Evolutionary conservation across 2,113 vertebrate genomes (phyloP).

Genomic region (Eulacestoma nigropectus): DNA sequence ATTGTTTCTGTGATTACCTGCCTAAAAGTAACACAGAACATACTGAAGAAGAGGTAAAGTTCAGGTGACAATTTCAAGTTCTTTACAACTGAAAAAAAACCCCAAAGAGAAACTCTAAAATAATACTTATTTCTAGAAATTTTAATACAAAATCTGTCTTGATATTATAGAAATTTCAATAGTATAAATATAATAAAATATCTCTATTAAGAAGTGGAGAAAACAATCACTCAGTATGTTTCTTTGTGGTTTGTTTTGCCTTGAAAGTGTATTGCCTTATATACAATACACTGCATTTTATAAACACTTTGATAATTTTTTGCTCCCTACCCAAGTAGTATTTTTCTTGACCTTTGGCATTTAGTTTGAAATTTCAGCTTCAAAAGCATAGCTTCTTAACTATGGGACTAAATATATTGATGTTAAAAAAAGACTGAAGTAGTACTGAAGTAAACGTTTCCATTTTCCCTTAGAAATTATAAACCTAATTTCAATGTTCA

Average conservation of each 20-base stretch:
- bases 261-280: not conserved
- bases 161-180: not conserved
- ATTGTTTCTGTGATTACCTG: conserved; percentile 68
- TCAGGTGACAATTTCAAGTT: conserved; percentile 33
- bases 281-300: not conserved
- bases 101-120: not conserved
- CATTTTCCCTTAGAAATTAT: not conserved
- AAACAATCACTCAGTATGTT: not conserved
- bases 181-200: rapidly evolving
- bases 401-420: not conserved
- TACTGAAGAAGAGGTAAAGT: conserved; percentile 43
- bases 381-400: not conserved
- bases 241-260: not conserved
- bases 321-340: not conserved
- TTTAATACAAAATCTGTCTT: not conserved
- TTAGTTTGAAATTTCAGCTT: not conserved
- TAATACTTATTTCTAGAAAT: not conserved
- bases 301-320: not conserved
- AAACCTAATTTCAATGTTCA: not conserved
- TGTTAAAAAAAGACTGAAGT: not conserved
- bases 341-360: not conserved
- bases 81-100: not conserved
- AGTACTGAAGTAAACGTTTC: not conserved
- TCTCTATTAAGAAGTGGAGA: not conserved
- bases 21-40: conserved; percentile 55